Evolutionary conservation across 2,797 vertebrate genomes (phyloP).

Genomic region (Catamblyrhynchus diadema): DNA sequence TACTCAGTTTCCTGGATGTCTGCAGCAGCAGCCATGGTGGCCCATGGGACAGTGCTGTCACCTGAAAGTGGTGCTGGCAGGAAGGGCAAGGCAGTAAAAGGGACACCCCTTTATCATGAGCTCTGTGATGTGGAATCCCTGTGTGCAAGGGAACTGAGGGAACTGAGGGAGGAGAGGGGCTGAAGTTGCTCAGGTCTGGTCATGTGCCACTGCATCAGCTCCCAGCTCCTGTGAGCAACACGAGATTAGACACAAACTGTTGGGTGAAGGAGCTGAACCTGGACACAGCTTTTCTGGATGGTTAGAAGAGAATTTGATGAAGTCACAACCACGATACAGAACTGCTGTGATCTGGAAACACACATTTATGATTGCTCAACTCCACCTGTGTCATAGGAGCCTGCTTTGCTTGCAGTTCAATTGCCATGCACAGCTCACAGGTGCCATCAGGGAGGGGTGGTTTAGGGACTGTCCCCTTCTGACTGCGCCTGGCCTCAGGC

Average conservation of each 20-base stretch:
- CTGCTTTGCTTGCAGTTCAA: background rate
- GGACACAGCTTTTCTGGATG: background rate
- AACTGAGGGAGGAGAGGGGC: background rate
- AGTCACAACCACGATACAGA: background rate
- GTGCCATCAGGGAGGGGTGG: background rate
- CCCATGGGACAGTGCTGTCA: background rate
- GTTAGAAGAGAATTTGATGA: background rate
- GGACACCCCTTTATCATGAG: background rate
- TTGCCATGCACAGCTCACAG: background rate
- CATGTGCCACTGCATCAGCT: background rate
- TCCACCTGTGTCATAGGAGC: background rate
- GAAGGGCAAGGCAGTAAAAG: background rate
- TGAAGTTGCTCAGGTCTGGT: background rate
- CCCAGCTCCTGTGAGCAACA: background rate
- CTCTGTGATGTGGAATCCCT: background rate
- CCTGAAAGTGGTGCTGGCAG: background rate
- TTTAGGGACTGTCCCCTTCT: background rate
- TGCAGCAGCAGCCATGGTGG: background rate
- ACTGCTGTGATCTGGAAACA: background rate
- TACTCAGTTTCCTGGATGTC: background rate
- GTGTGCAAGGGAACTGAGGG: background rate
- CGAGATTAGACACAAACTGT: accelerated
- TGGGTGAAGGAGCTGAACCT: background rate
- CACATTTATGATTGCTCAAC: background rate
- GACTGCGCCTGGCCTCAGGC: background rate